Base-by-base conservation (phyloP, 1,140 invertebrate genomes). In the Solenopsis fugax region DNA sequence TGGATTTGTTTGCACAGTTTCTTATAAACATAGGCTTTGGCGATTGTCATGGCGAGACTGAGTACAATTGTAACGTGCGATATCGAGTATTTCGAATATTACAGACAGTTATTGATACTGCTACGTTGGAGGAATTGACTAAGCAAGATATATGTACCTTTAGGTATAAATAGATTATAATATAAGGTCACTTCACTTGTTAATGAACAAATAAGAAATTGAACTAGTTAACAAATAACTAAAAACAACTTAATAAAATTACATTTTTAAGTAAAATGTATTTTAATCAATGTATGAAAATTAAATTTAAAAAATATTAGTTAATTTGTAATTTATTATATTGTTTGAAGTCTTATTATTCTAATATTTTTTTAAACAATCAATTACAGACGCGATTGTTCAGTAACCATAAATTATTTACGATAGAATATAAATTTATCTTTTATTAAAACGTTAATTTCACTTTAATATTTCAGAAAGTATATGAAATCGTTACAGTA, bases 61-160 rank as follows among this genome's bases (percentile, higher is more conserved):
- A 87, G 52, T 93, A 93, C 45, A 90, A 76, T 56, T 85, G 91
- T 13, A 92, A 92, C 77, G 86, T 92, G 9, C 91, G 93, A 21
- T 93, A 95, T 78, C 90, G 95, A 84, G 94, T 95, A 41, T 89
- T 96, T 6, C 86, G 89, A 41, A 93, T 95, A 58, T 86, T 96
- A 10, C 92, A 93, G 45, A 91, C 89, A 5, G 89, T 94, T 1
- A 87, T 91, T 16, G 91, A 95, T 69, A 60, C 88, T 37, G 71
- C 89, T 54, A 90, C 88, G 24, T 85, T 95, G 10, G 88, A 94
- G 86, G 41, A 92, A n/a, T 90, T 94, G 24, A 94, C 93, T 0
- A 93, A 93, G 85, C 87, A 93, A 18, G 90, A 93, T 87, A 64
- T 87, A 58, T 75, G 82, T 41, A 90, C 50, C 1, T 85, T 93